phyloP scores from a whole-genome alignment of 2,797 vertebrate species.

The Austrolebias charrua region DNA sequence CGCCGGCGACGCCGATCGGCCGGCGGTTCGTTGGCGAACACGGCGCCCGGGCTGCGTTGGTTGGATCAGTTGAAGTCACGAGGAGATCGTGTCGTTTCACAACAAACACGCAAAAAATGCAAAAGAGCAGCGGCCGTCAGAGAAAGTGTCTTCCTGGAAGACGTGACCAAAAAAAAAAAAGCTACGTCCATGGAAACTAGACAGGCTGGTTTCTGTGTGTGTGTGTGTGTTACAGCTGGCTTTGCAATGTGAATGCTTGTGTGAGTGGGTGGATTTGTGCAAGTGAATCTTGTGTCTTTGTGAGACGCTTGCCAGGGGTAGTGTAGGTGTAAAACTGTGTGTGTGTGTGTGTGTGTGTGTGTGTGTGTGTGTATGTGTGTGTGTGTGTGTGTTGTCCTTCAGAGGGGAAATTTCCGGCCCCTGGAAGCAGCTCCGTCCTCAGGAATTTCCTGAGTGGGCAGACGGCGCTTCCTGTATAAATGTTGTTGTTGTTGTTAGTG shows the following conservation, averaged over 20 bases:
- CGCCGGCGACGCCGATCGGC: too few relatives aligned
- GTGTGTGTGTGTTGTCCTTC: constrained; percentile 71
- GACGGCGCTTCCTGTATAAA: constrained; percentile 95
- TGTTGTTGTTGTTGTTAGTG: constrained; percentile 73
- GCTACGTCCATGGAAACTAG: constrained; percentile 72
- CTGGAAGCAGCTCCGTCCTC: constrained; percentile 94
- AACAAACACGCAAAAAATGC: constrained; percentile 21
- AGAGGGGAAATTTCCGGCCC: constrained; percentile 99
- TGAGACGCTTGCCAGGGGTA: constrained; percentile 60
- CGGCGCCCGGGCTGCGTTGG: background rate
- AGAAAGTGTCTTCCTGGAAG: constrained; percentile 33
- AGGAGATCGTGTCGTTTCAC: constrained; percentile 9
- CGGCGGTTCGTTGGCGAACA: background rate
- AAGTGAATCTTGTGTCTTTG: constrained; percentile 67
- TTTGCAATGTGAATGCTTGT: constrained; percentile 61
- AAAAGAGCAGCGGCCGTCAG: constrained; percentile 23
- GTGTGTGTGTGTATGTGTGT: constrained; percentile 26
- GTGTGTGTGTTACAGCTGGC: constrained; percentile 54
- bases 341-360: constrained; percentile 25
- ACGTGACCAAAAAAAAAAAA: constrained; percentile 31
- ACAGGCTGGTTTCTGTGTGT: constrained; percentile 44
- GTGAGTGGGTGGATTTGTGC: constrained; percentile 69
- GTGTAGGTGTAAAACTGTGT: constrained; percentile 58
- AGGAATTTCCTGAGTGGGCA: constrained; percentile 99
- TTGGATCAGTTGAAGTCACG: background rate